A percentile compares a stretch with the other conserved stretches of the same genome.
Evolutionary conservation across 2,888 invertebrate genomes (phyloP).

Genomic region (Parthenolecanium corni): DNA sequence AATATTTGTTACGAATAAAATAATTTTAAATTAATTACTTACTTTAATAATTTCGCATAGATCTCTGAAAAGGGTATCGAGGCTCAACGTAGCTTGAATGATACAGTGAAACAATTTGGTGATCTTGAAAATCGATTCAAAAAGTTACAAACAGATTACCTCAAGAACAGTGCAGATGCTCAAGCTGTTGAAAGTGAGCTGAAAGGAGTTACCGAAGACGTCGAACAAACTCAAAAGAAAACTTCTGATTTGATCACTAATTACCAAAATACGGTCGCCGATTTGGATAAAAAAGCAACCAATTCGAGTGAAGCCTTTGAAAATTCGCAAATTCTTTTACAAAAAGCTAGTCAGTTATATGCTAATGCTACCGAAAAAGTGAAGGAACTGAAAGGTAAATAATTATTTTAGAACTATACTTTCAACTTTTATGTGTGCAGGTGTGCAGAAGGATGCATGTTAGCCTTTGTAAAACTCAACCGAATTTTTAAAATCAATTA

Average conservation of each 20-base stretch:
- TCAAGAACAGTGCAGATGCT: constrained; percentile 70
- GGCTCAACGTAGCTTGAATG: constrained; percentile 67
- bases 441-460: no score
- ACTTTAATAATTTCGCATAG: constrained; percentile 40
- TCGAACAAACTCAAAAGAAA: constrained; percentile 55
- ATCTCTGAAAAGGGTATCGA: constrained; percentile 69
- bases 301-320: constrained; percentile 67
- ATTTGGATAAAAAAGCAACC: constrained; percentile 58
- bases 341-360: constrained; percentile 70
- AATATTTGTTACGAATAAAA: not conserved
- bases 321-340: constrained; percentile 62
- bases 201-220: constrained; percentile 57
- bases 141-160: constrained; percentile 64
- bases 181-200: constrained; percentile 68
- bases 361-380: constrained; percentile 63
- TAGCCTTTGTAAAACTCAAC: no score
- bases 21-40: not conserved
- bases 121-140: constrained; percentile 57
- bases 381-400: constrained; percentile 45
- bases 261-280: constrained; percentile 59
- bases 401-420: not conserved
- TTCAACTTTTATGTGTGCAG: not conserved
- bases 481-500: no score
- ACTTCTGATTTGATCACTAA: constrained; percentile 48
- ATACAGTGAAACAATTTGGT: constrained; percentile 64